Evolutionary conservation across 2,113 vertebrate species (phyloP).

Genomic region (Chionomys nivalis): DNA sequence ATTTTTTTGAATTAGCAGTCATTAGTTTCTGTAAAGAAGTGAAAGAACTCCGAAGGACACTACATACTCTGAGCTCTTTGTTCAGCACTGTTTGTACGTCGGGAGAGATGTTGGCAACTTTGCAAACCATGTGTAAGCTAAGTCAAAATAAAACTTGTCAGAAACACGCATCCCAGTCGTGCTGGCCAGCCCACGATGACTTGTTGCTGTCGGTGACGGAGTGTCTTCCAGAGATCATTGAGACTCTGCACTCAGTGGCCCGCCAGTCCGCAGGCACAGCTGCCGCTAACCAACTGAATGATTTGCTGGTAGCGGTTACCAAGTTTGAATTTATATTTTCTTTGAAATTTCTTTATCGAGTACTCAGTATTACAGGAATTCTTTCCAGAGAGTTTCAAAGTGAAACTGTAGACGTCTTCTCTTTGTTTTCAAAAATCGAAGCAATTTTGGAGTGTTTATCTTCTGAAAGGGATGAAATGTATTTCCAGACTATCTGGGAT

Average conservation of each 20-base stretch:
- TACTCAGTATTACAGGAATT: slow-evolving; percentile 78
- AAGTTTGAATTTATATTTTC: slow-evolving; percentile 81
- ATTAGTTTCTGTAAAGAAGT: slow-evolving; percentile 78
- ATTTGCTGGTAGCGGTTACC: slow-evolving; percentile 68
- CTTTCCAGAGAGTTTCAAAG: slow-evolving; percentile 79
- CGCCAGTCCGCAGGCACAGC: slow-evolving; percentile 55
- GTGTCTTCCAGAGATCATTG: slow-evolving; percentile 73
- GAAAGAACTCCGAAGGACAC: slow-evolving; percentile 74
- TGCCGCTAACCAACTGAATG: slow-evolving; percentile 60
- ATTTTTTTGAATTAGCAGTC: slow-evolving; percentile 77
- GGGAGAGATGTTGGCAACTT: slow-evolving; percentile 62
- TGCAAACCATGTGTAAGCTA: slow-evolving; percentile 71
- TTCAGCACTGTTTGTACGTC: slow-evolving; percentile 57
- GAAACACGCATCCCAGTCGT: slow-evolving; percentile 68
- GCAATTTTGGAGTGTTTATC: slow-evolving; percentile 79
- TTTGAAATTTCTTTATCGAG: slow-evolving; percentile 78
- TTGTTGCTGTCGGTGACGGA: slow-evolving; percentile 69
- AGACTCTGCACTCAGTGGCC: slow-evolving; percentile 40
- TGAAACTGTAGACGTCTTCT: slow-evolving; percentile 77
- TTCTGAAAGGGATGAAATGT: slow-evolving; percentile 73
- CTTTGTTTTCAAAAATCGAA: slow-evolving; percentile 80
- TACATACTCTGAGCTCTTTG: slow-evolving; percentile 67
- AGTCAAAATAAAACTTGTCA: slow-evolving; percentile 73
- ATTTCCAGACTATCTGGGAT: slow-evolving; percentile 75
- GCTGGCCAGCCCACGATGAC: slow-evolving; percentile 69